Conservation (phyloP, 2,888 invertebrate genomes). For the Cantharis nigra region DNA sequence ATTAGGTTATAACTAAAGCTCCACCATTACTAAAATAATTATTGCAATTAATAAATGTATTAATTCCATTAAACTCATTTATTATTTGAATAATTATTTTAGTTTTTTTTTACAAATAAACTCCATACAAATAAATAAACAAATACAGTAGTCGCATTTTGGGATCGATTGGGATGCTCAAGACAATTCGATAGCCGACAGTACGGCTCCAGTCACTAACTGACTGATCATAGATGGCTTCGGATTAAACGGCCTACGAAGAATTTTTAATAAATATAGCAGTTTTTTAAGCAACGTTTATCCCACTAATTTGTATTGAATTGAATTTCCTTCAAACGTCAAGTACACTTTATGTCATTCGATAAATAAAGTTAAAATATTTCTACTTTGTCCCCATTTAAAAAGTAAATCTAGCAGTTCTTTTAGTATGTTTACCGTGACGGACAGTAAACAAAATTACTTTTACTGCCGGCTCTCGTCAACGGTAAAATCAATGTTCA, state of each 20-base stretch:
- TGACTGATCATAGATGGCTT: slow-evolving; percentile 20
- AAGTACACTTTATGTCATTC: no score
- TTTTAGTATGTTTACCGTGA: no score
- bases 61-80: background rate
- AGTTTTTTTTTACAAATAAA: background rate
- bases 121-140: slow-evolving; percentile 21
- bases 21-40: no score
- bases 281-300: background rate
- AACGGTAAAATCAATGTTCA: no score
- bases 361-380: no score
- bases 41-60: background rate
- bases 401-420: no score
- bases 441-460: no score
- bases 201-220: slow-evolving; percentile 34
- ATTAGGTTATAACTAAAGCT: background rate
- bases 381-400: no score
- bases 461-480: no score
- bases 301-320: background rate
- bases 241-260: slow-evolving; percentile 13
- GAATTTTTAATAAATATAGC: background rate
- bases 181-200: slow-evolving; percentile 34
- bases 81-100: background rate
- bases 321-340: background rate
- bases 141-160: slow-evolving; percentile 11
- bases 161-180: slow-evolving; percentile 33